These are phyloP conservation scores for Sycophila texana DNA, from an alignment of 2,888 invertebrate genomes.

Conservation along the genomic window DNA sequence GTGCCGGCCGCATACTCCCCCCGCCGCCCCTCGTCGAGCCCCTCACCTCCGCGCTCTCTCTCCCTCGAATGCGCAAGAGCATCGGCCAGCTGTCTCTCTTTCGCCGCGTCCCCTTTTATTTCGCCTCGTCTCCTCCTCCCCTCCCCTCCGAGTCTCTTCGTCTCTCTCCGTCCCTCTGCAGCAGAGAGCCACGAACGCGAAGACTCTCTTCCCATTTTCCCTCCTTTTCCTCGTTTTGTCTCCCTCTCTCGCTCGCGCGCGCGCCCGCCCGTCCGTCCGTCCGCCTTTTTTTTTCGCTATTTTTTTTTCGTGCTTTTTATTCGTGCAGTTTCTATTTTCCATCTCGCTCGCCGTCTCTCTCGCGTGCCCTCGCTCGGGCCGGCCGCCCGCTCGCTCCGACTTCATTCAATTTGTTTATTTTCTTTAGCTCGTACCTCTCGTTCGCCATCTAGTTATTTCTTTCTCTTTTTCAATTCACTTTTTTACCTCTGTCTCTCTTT, in stretches of 20 bases:
- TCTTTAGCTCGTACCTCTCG: slow-evolving; percentile 43
- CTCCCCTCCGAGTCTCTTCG: slow-evolving; percentile 57
- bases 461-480: slow-evolving; percentile 47
- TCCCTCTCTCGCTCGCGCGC: slow-evolving; percentile 13
- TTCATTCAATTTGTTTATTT: slow-evolving; percentile 56
- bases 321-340: slow-evolving; percentile 56
- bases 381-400: neutral
- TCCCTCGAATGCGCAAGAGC: slow-evolving; percentile 17
- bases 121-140: slow-evolving; percentile 6
- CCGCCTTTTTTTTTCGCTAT: neutral
- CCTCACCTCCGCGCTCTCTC: slow-evolving; percentile 28
- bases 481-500: slow-evolving; percentile 21
- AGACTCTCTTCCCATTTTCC: slow-evolving; percentile 35
- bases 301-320: slow-evolving; percentile 31
- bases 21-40: neutral
- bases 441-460: slow-evolving; percentile 43
- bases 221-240: slow-evolving; percentile 41
- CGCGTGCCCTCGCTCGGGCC: neutral
- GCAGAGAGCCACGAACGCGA: slow-evolving; percentile 10
- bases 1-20: slow-evolving; percentile 1
- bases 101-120: slow-evolving; percentile 33
- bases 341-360: slow-evolving; percentile 35
- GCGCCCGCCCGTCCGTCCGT: neutral
- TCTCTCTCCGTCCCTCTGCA: slow-evolving; percentile 24
- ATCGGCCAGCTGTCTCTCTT: slow-evolving; percentile 52